phyloP scores from a whole-genome alignment of 2,888 invertebrate genomes.

The Nebria brevicollis region DNA sequence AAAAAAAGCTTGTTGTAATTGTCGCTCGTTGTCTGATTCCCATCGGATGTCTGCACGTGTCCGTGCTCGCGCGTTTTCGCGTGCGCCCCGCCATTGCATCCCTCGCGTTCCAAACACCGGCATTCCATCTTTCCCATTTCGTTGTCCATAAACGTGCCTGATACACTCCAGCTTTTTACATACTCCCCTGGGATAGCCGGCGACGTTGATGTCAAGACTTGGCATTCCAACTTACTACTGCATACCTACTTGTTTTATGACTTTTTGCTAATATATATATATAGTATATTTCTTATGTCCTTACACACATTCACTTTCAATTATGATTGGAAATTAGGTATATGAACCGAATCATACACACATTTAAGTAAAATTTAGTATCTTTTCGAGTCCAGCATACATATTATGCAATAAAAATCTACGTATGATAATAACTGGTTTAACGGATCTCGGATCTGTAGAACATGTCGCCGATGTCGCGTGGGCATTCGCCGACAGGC shows the following conservation, averaged over 20 bases:
- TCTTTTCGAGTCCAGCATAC: no score
- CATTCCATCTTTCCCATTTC: not conserved
- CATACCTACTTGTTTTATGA: no score
- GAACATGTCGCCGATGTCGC: not conserved
- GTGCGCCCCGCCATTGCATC: not conserved
- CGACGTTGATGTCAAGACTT: not conserved
- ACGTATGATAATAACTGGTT: not conserved
- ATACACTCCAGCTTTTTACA: not conserved
- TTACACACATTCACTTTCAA: no score
- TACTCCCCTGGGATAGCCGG: not conserved
- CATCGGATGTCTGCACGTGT: constrained; percentile 17
- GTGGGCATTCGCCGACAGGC: not conserved
- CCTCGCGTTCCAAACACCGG: not conserved
- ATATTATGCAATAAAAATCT: not conserved
- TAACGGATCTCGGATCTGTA: not conserved
- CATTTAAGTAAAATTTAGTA: no score
- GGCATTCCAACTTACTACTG: no score
- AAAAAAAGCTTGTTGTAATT: not conserved
- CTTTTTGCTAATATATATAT: no score
- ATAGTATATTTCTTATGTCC: no score
- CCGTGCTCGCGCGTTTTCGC: not conserved
- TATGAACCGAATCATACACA: no score
- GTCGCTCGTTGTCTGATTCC: not conserved
- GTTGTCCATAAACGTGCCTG: not conserved
- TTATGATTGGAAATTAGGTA: no score